Evolutionary conservation across 2,113 vertebrate species (phyloP), one percentile per base, ranked within the genome.

Genomic region (Platysteira castanea): DNA sequence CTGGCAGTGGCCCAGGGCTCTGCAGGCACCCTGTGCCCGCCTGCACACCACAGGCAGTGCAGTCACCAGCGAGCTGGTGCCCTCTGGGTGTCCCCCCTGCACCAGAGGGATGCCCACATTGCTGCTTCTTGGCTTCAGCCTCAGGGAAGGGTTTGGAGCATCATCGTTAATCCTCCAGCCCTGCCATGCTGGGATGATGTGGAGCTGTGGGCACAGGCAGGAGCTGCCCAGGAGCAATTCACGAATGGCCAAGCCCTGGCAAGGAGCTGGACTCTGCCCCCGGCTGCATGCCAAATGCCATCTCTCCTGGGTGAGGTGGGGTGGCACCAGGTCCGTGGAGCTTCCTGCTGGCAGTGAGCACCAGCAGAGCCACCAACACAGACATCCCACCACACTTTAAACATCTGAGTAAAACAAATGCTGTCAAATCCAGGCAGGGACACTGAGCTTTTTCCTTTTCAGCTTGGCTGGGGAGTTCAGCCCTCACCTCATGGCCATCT

Each of bases 221-320:
- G 63, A 33, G 28, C 69, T 79, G 47, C 42, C 28, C 65, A 24
- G 42, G 65, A 75, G 78, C 2, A 1, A 7, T 77, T 54, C 39
- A 24, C 8, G 11, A 0, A 4, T 46, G 57, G 30, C 56, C 33
- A 10, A 17, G 56, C 41, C 13, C 37, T 42, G 35, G 22, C 1
- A 0, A 56, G 69, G 52, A 57, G 74, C 75, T 59, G 80, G 44
- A 9, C 33, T 22, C 26, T 57, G 31, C 3, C 7, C 15, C 47
- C 0, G 0, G 16, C 50, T 75, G 75, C 19, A 6, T 5, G 6
- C 9, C 3, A 3, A 39, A 35, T 8, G 3, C 28, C 28, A 1
- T 57, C 70, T 88, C 47, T 59, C 13, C 75, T 64, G 35, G 17
- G 20, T 3, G 6, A 64, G 64, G 13, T 84, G 65, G 61, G 69